A percentile compares a stretch with the other conserved stretches of the same genome.
phyloP scores from a whole-genome alignment of 53 echinoderm and acorn worm species.

The Echinarachnius parma region DNA sequence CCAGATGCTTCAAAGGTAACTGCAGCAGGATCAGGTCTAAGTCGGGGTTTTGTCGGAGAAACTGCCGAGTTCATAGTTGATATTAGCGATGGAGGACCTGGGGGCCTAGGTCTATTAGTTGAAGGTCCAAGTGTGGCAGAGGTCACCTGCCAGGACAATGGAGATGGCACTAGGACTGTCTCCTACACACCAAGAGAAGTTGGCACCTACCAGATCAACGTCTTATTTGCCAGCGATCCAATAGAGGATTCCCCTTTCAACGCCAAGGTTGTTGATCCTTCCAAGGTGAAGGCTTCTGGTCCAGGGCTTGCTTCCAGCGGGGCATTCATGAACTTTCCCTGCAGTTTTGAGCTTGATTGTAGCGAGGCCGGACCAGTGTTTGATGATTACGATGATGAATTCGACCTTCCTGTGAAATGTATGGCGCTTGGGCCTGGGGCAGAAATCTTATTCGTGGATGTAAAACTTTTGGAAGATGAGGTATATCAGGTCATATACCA shows the following conservation, averaged over 20 bases:
- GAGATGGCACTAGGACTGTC: conserved; percentile 90
- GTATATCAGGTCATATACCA: conserved; percentile 71
- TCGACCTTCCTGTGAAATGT: conserved; percentile 61
- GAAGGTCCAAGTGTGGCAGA: conserved; percentile 97
- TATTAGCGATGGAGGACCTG: conserved; percentile 71
- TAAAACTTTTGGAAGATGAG: conserved; percentile 55
- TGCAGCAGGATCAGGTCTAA: conserved; percentile 72
- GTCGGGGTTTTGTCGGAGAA: conserved; percentile 68
- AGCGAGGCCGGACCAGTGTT: conserved; percentile 71
- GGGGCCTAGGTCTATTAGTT: conserved; percentile 77
- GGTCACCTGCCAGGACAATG: conserved; percentile 82
- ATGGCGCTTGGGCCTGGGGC: conserved; percentile 68
- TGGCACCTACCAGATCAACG: conserved; percentile 85
- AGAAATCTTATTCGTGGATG: conserved; percentile 31
- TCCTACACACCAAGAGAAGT: conserved; percentile 69
- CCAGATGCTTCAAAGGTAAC: conserved; percentile 69
- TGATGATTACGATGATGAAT: conserved; percentile 41
- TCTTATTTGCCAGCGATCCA: conserved; percentile 85
- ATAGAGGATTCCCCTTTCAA: conserved; percentile 81
- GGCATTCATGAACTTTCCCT: conserved; percentile 63
- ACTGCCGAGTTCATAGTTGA: conserved; percentile 82
- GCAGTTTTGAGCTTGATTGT: conserved; percentile 76
- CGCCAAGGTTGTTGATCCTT: conserved; percentile 79
- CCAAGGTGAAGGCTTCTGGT: conserved; percentile 67
- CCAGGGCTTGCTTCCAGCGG: conserved; percentile 74